These are phyloP conservation scores for Drosophila cyrtoloma DNA, from an alignment of 2,888 invertebrate species.

Conservation along the genomic window DNA sequence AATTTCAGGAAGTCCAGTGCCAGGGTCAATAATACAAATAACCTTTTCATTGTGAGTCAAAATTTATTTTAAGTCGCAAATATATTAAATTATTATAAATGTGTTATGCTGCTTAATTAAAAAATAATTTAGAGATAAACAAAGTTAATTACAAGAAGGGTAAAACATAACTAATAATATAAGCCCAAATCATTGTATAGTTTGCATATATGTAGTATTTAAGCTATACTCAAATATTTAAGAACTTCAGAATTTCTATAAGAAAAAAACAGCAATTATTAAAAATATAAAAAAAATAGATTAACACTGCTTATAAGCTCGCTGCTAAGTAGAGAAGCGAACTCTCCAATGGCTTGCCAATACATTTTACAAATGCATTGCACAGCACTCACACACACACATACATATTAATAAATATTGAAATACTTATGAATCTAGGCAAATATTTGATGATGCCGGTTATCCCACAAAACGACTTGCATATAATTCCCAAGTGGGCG, in stretches of 20 bases:
- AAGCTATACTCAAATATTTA: background rate
- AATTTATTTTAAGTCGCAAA: background rate
- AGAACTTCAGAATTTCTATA: background rate
- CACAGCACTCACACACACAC: conserved; percentile 2
- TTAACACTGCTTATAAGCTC: background rate
- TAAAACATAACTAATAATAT: background rate
- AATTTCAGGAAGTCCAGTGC: background rate
- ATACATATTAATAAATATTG: conserved; percentile 60
- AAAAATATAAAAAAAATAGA: background rate
- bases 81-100: background rate
- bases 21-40: background rate
- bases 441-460: conserved; percentile 57
- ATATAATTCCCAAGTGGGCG: conserved; percentile 41
- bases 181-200: background rate
- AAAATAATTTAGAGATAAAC: background rate
- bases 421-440: conserved; percentile 64
- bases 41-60: background rate
- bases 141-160: background rate
- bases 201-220: background rate
- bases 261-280: background rate
- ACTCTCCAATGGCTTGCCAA: background rate
- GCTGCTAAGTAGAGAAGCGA: background rate
- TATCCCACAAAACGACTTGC: conserved; percentile 39
- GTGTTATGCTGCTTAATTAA: background rate
- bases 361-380: conserved; percentile 16